Base-by-base conservation (phyloP, 2,113 vertebrate species). In the Colossoma macropomum region DNA sequence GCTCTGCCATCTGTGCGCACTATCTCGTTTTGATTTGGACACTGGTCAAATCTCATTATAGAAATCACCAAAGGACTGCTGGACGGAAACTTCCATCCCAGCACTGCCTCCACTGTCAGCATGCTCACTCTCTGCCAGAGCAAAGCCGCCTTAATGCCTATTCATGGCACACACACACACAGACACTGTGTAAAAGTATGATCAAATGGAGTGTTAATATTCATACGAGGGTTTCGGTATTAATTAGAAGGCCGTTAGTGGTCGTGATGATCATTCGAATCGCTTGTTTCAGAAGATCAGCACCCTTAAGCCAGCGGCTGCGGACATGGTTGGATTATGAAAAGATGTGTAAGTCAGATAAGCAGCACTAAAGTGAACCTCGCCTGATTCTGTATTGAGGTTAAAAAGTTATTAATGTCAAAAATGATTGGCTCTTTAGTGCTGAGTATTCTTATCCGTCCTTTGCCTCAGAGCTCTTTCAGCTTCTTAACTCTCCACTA, bases 11-110 rank as follows among this genome's bases (percentile, higher is more conserved):
- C 77, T 45, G 23, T 50, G 45, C 73, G 23, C 56, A 45, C 11
- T 76, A 76, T 80, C 54, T 70, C 27, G 38, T 80, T 79, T 79
- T 71, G 25, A 75, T 80, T 84, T 84, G 78, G 77, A 69, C 34
- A 50, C 50, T 63, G 25, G 70, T 69, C 60, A 80, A 70, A 70
- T 80, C 72, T 80, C 72, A 80, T 80, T 75, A 75, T 48, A 68
- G 52, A 80, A 75, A 75, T 75, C 78, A 34, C 71, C 8, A 38
- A 66, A 56, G 27, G 71, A 54, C 30, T 16, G 32, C 30, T 66
- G 71, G 68, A 75, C 80, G 38, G 15, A 50, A 75, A 54, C 62
- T 12, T 68, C 50, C 63, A 5, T 68, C 52, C 54, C 80, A 27
- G n/a, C 7, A 16, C 13, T 34, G 41, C 59, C 21, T 41, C 60